Conservation (phyloP, 2,888 invertebrate genomes). For the Argyresthia goedartella region DNA sequence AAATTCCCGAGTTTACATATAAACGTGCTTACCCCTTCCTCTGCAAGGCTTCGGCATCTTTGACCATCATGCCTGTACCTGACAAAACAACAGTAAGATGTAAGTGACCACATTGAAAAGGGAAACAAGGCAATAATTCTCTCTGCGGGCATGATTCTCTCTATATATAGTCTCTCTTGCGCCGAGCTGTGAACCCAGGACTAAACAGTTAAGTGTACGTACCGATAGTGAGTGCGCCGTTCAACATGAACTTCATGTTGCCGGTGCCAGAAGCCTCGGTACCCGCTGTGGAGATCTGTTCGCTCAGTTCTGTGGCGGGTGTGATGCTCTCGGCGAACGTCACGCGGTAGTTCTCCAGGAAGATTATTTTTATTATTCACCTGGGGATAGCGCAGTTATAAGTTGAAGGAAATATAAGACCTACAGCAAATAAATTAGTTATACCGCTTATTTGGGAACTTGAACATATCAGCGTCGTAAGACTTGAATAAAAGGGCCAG, state of each 20-base stretch:
- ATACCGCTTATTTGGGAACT: too few relatives aligned
- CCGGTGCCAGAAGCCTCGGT: constrained; percentile 99
- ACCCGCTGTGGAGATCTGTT: constrained; percentile 99
- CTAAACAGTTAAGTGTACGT: neutral
- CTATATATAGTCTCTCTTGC: constrained; percentile 34
- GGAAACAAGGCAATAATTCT: constrained; percentile 31
- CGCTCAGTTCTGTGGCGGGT: constrained; percentile 97
- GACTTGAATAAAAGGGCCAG: too few relatives aligned
- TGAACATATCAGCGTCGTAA: too few relatives aligned
- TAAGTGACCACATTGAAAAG: too few relatives aligned
- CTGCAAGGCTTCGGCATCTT: constrained; percentile 81
- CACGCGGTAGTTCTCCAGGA: constrained; percentile 97
- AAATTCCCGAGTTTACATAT: too few relatives aligned
- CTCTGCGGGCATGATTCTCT: constrained; percentile 98
- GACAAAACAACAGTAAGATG: neutral
- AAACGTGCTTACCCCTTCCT: constrained; percentile 37
- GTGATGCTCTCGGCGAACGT: constrained; percentile 98
- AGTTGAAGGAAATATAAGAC: too few relatives aligned
- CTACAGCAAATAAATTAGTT: too few relatives aligned
- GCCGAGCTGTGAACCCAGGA: too few relatives aligned
- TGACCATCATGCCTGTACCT: constrained; percentile 90
- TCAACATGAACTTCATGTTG: constrained; percentile 99
- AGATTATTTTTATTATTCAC: constrained; percentile 98
- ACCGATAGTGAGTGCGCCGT: constrained; percentile 97
- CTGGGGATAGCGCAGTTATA: constrained; percentile 25